Conservation (phyloP, 37 sponge, comb jelly and placozoan species). For the Haliclona indistincta region DNA sequence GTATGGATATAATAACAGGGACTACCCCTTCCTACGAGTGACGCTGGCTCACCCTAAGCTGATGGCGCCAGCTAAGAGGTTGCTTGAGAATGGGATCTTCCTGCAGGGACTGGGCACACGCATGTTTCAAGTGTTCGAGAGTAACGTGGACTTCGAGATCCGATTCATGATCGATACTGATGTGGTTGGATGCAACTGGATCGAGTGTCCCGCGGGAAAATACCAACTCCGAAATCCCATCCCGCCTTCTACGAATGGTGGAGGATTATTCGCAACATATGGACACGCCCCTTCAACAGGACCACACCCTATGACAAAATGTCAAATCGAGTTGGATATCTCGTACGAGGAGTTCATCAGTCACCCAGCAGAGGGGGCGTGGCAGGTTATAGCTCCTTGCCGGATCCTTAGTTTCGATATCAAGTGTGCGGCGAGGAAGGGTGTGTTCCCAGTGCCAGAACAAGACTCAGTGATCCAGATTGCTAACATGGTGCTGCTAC, state of each 20-base stretch:
- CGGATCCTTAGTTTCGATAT: constrained; percentile 97
- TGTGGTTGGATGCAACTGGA: constrained; percentile 97
- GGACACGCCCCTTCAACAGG: neutral
- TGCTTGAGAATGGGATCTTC: constrained; percentile 65
- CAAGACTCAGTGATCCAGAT: constrained; percentile 96
- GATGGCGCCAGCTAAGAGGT: constrained; percentile 78
- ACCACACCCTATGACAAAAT: constrained; percentile 35
- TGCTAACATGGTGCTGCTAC: constrained; percentile 87
- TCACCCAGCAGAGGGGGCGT: constrained; percentile 84
- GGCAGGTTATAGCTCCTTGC: constrained; percentile 89
- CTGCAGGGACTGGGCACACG: constrained; percentile 1
- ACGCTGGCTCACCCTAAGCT: constrained; percentile 80
- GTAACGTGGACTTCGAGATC: constrained; percentile 94
- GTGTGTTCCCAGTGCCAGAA: constrained; percentile 93
- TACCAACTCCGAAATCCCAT: constrained; percentile 35
- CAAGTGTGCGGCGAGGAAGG: constrained; percentile 93
- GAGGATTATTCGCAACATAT: neutral
- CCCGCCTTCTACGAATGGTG: neutral
- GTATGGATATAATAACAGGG: constrained; percentile 82
- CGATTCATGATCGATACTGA: constrained; percentile 95
- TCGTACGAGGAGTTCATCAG: constrained; percentile 79
- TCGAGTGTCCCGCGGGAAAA: constrained; percentile 75
- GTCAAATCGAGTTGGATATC: constrained; percentile 91
- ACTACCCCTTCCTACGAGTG: constrained; percentile 74
- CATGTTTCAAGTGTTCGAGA: constrained; percentile 63